These are phyloP conservation scores for Edolisoma coerulescens DNA, from an alignment of 2,113 vertebrate genomes.

Conservation along the genomic window DNA sequence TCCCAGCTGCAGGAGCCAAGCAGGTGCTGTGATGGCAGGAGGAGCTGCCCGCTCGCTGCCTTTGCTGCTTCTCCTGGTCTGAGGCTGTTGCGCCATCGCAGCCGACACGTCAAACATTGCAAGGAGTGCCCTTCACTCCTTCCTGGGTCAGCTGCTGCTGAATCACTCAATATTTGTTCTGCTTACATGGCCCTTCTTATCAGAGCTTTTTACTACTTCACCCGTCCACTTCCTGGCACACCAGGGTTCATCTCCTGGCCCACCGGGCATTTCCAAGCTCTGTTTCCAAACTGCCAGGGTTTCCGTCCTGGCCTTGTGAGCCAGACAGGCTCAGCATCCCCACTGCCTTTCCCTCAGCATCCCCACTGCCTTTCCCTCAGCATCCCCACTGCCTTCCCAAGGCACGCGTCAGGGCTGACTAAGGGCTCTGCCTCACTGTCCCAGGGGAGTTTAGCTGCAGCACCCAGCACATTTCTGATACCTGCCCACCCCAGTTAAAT, in stretches of 20 bases:
- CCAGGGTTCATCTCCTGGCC: not conserved
- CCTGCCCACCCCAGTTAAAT: not conserved
- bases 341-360: not conserved
- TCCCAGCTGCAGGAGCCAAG: not conserved
- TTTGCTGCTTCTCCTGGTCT: fast-evolving
- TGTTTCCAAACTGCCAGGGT: not conserved
- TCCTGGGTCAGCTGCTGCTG: not conserved
- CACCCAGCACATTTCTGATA: not conserved
- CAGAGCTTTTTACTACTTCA: not conserved
- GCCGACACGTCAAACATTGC: not conserved
- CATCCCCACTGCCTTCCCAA: not conserved
- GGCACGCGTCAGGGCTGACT: fast-evolving
- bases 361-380: not conserved
- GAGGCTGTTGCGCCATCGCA: fast-evolving
- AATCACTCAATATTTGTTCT: not conserved
- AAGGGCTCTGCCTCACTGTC: not conserved
- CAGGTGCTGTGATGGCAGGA: not conserved
- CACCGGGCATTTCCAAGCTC: not conserved
- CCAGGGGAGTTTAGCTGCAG: not conserved
- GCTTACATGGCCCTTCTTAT: not conserved
- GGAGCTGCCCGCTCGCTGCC: fast-evolving
- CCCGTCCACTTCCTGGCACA: not conserved
- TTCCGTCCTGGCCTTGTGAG: not conserved
- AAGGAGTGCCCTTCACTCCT: not conserved
- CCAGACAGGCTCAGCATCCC: not conserved